A percentile compares a stretch with the other conserved stretches of the same genome.
Conservation (phyloP, 1,140 invertebrate species). For the Camponotus floridanus region DNA sequence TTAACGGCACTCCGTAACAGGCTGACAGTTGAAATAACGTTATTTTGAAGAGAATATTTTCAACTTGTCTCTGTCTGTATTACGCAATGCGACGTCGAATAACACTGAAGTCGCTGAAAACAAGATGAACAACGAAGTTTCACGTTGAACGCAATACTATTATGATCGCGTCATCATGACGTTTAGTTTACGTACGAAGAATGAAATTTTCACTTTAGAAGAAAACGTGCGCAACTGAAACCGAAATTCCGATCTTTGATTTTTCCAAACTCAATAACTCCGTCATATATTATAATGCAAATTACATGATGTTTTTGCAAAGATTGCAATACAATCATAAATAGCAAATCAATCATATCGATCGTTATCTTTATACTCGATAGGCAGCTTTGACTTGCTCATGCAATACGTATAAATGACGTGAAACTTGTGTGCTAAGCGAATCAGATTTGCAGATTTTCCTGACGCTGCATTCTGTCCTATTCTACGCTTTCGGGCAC, state of each 20-base stretch:
- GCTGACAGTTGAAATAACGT: neutral
- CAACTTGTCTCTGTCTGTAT: neutral
- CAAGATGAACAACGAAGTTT: neutral
- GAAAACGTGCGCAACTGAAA: neutral
- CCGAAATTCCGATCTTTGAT: slow-evolving; percentile 8
- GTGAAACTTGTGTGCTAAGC: neutral
- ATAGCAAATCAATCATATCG: slow-evolving; percentile 38
- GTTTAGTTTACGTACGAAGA: neutral
- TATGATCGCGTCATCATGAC: neutral
- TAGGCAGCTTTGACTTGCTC: neutral
- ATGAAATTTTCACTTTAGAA: neutral
- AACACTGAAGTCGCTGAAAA: slow-evolving; percentile 1
- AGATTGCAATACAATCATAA: slow-evolving; percentile 14
- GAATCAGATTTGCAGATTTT: slow-evolving; percentile 45
- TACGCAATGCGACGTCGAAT: neutral
- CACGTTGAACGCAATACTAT: neutral
- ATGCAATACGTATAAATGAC: slow-evolving; percentile 22
- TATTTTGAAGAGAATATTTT: slow-evolving; percentile 8
- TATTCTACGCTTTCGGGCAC: neutral
- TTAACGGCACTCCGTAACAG: neutral
- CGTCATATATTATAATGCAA: neutral
- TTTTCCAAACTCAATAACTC: slow-evolving; percentile 10
- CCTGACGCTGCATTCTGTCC: slow-evolving; percentile 12
- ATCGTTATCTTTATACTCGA: neutral
- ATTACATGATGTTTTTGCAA: slow-evolving; percentile 17